Evolutionary conservation across 2,797 vertebrate genomes (phyloP), one percentile per base, ranked within the genome.

Genomic region (Adelosebastes latens): DNA sequence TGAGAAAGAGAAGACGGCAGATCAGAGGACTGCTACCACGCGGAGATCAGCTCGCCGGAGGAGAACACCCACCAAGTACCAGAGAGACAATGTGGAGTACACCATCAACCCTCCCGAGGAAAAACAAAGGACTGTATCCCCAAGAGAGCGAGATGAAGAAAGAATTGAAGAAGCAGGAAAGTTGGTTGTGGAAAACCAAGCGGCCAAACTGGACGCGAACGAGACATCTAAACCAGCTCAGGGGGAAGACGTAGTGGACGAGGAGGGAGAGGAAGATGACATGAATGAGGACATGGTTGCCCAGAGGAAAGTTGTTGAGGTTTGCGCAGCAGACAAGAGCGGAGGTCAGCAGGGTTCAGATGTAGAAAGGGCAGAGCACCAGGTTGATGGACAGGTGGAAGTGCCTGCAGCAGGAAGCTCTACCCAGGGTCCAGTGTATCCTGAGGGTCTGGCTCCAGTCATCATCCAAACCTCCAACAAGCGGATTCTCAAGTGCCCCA

Each of bases 401-500:
- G 89, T 91, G 2, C 93, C 84, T 18, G 34, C 76, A 16, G 80
- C 77, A 1, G 92, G 94, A 69, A 93, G 89, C 71, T 85, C 89
- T 1, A 85, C 27, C 68, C 92, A 92, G 61, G 93, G 70, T 63
- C 75, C 85, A 5, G 87, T 84, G 59, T 96, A 97, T 89, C 97
- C 97, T 4, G 97, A 97, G 73, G 97, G 97, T 55, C 93, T 98
- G 79, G 95, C 96, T 29, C 98, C 98, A 1, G 93, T 99, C 52
- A 89, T 99, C 87, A 92, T 98, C 85, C 96, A 97, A 3, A 97
- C 88, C 68, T 92, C 95, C 83, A 97, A 92, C 94, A 99, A 97
- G 93, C 99, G 97, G 89, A 96, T 92, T 6, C 93, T 99, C 74
- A 96, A 98, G 69, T 99, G 99, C 82, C 99, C 99, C 76, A 98